Conservation (phyloP, 2,888 invertebrate genomes). For the Sarcophaga subvicina region DNA sequence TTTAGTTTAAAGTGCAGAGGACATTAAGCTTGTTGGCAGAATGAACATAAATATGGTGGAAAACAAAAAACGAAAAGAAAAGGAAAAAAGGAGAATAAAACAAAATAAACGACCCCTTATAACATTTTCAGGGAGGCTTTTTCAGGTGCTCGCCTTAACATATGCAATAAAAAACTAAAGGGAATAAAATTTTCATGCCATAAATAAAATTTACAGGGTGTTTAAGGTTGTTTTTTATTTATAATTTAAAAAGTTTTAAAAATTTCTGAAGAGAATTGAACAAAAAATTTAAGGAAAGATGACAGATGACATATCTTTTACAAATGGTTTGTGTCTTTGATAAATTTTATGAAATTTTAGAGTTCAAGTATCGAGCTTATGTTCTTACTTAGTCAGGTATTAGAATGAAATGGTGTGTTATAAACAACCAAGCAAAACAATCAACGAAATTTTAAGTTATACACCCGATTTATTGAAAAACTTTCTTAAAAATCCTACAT, state of each 20-base stretch:
- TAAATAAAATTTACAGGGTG: conserved; percentile 58
- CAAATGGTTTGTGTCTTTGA: no score
- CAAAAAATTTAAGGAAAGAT: no score
- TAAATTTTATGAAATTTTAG: no score
- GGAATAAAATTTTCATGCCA: conserved; percentile 3
- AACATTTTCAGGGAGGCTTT: conserved; percentile 33
- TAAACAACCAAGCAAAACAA: no score
- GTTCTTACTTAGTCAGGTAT: no score
- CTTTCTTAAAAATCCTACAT: no score
- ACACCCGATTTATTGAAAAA: no score
- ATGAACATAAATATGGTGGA: neutral
- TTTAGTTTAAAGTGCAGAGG: conserved; percentile 57
- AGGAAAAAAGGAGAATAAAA: conserved; percentile 1
- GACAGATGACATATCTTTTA: no score
- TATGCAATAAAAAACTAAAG: conserved; percentile 43
- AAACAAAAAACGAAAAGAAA: neutral
- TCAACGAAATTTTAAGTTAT: no score
- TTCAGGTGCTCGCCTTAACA: conserved; percentile 51
- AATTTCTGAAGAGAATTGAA: neutral
- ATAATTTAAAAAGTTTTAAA: neutral
- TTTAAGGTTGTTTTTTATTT: neutral
- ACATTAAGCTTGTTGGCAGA: conserved; percentile 30
- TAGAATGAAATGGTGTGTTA: no score
- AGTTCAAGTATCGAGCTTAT: no score
- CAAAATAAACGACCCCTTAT: neutral